These are phyloP conservation scores for Heliconius hewitsoni DNA, from an alignment of 1,140 invertebrate genomes.

Conservation along the genomic window DNA sequence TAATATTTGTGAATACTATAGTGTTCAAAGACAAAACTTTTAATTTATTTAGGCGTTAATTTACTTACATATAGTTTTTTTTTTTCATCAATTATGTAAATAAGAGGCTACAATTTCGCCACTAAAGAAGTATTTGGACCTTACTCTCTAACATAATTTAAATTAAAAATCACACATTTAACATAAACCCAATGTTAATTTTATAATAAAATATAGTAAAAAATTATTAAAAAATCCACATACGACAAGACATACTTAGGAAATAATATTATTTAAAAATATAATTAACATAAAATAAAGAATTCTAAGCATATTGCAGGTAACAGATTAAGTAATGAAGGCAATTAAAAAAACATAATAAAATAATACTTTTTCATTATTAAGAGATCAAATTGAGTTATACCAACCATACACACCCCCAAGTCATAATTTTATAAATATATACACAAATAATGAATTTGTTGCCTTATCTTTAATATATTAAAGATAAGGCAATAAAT, in stretches of 20 bases:
- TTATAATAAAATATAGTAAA: background rate
- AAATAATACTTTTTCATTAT: constrained; percentile 6
- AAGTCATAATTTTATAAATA: background rate
- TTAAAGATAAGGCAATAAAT: too few relatives aligned
- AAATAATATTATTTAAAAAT: background rate
- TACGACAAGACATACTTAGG: background rate
- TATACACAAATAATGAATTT: background rate
- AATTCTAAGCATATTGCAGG: background rate
- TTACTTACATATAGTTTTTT: background rate
- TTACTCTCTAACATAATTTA: background rate
- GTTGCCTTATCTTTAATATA: background rate
- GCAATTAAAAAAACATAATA: constrained; percentile 1
- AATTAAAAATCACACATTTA: constrained; percentile 12
- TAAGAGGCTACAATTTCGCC: constrained; percentile 4
- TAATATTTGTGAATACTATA: background rate
- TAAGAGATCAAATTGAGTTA: constrained; percentile 1
- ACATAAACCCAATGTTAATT: background rate
- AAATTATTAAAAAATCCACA: background rate
- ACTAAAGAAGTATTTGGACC: background rate
- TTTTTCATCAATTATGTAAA: background rate
- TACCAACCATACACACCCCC: background rate
- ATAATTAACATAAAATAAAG: background rate
- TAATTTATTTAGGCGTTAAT: background rate
- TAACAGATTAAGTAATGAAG: constrained; percentile 1
- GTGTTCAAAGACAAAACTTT: background rate